A percentile compares a stretch with the other conserved stretches of the same genome.
phyloP scores from a whole-genome alignment of 2,888 invertebrate genomes.

The Diplolepis rosae region DNA sequence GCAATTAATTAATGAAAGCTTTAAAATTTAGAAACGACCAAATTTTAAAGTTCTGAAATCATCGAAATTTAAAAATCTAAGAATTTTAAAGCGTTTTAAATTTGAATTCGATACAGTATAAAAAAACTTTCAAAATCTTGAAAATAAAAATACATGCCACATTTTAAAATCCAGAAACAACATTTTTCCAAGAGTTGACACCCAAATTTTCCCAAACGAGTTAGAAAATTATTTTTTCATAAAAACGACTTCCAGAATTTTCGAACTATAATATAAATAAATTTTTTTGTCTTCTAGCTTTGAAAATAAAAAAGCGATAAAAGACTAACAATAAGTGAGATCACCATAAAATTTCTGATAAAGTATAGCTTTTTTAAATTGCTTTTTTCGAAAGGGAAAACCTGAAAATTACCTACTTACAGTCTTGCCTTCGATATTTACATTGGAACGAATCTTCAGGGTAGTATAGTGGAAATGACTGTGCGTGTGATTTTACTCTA shows the following conservation, averaged over 20 bases:
- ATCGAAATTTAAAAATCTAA: too few relatives aligned
- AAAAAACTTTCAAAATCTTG: too few relatives aligned
- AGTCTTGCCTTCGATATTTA: constrained; percentile 25
- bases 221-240: background rate
- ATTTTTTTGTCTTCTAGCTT: background rate
- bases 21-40: too few relatives aligned
- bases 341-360: constrained; percentile 4
- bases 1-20: too few relatives aligned
- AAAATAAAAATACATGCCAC: too few relatives aligned
- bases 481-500: constrained; percentile 24
- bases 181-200: background rate
- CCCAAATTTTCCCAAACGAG: background rate
- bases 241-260: background rate
- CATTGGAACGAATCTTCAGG: constrained; percentile 13
- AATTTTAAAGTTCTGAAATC: too few relatives aligned
- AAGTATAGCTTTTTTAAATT: background rate
- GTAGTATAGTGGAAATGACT: constrained; percentile 10
- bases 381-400: background rate
- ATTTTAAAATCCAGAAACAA: too few relatives aligned
- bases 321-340: background rate
- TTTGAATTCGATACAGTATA: too few relatives aligned
- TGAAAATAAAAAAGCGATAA: background rate
- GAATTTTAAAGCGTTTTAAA: too few relatives aligned
- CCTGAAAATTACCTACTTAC: constrained; percentile 15
- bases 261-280: background rate